Conservation (phyloP, 2,888 invertebrate species). For the Oscheius myriophilus region DNA sequence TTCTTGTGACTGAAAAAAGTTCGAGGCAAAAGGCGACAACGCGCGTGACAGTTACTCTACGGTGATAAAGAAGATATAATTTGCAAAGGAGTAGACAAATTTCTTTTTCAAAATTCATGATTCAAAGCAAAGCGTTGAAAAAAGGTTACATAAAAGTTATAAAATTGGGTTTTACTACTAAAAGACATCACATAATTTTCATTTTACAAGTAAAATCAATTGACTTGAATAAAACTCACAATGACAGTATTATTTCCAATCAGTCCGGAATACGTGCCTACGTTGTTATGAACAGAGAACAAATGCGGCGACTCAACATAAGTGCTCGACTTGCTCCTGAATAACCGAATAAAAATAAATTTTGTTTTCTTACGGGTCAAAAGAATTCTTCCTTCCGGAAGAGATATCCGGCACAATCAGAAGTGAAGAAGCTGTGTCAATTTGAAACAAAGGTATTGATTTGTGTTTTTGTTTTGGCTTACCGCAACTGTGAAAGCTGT, state of each 20-base stretch:
- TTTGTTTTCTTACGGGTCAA: constrained; percentile 6
- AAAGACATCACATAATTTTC: no score
- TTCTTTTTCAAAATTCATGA: no score
- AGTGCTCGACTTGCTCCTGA: constrained; percentile 5
- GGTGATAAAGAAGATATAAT: no score
- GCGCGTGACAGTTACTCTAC: no score
- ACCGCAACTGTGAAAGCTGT: constrained; percentile 6
- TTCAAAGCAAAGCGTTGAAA: constrained; percentile 5
- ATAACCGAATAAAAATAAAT: neutral
- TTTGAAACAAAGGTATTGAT: neutral
- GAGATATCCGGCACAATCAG: neutral
- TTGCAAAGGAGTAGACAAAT: no score
- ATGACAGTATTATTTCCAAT: constrained; percentile 17
- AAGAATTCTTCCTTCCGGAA: constrained; percentile 2
- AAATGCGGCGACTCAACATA: neutral
- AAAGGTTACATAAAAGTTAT: constrained; percentile 12
- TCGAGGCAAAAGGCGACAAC: no score
- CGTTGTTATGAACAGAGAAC: neutral
- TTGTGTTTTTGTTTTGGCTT: no score
- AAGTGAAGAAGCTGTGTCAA: constrained; percentile 18
- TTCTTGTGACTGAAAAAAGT: no score
- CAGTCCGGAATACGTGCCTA: constrained; percentile 7
- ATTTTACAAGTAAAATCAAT: neutral
- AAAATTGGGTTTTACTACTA: no score
- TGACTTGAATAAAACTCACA: constrained; percentile 5